Conservation (phyloP, 2,113 vertebrate genomes). For the Eulemur macaco region DNA sequence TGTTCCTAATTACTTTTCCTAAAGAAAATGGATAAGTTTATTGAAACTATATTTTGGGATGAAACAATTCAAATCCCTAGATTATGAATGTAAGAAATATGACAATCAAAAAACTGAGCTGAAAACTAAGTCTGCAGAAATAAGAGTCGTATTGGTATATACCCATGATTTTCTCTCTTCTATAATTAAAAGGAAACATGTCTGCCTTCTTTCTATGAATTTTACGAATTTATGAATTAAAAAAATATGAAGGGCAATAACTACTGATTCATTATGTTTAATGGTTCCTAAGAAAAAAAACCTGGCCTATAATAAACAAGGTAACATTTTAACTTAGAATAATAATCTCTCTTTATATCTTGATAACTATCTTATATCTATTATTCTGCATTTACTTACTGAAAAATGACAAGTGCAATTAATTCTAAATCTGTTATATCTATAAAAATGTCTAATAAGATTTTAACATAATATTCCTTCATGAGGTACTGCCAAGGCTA, state of each 20-base stretch:
- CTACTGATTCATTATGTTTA: not conserved
- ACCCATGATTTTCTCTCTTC: not conserved
- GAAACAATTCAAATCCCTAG: conserved; percentile 14
- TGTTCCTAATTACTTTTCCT: not conserved
- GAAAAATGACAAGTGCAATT: not conserved
- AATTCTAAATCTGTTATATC: not conserved
- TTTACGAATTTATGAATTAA: conserved; percentile 25
- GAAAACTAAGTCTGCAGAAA: conserved; percentile 14
- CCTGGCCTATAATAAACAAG: not conserved
- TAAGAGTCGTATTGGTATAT: not conserved
- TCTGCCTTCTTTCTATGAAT: not conserved
- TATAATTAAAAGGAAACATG: not conserved
- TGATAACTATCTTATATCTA: not conserved
- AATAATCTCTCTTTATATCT: not conserved
- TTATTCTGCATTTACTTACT: conserved; percentile 19
- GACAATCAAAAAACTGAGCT: not conserved
- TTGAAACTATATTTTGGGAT: not conserved
- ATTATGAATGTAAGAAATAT: not conserved
- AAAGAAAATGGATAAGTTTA: conserved; percentile 20
- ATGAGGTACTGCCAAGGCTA: not conserved
- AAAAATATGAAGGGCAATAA: not conserved
- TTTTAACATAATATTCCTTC: conserved; percentile 49
- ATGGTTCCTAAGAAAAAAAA: not conserved
- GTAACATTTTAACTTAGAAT: not conserved
- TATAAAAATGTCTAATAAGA: conserved; percentile 22